Evolutionary conservation across 2,888 invertebrate genomes (phyloP).

Genomic region (Formica aserva): DNA sequence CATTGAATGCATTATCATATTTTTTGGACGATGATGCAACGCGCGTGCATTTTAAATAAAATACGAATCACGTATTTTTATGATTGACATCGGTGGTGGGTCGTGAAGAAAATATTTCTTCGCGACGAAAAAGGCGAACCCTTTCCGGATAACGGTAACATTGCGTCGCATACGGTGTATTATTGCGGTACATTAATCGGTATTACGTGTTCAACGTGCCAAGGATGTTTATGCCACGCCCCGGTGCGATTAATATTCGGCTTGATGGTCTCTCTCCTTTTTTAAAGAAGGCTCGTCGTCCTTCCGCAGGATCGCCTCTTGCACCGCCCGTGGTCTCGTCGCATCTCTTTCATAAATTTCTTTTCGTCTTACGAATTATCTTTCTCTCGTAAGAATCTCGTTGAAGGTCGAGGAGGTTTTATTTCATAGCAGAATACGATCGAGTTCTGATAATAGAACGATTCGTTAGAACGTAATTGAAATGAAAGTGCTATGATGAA

Average conservation of each 20-base stretch:
- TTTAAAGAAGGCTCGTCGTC: slow-evolving; percentile 64
- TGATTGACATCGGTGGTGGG: slow-evolving; percentile 16
- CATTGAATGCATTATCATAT: neutral
- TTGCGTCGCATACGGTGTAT: slow-evolving; percentile 66
- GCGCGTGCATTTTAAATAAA: neutral
- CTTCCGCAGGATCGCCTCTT: slow-evolving; percentile 54
- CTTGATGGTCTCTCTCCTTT: slow-evolving; percentile 49
- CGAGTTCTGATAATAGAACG: slow-evolving; percentile 5
- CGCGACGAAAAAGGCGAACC: slow-evolving; percentile 73
- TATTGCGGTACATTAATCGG: slow-evolving; percentile 63
- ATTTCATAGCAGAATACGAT: neutral
- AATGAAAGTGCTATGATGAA: neutral
- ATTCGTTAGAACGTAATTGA: neutral
- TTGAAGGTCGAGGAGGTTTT: slow-evolving; percentile 2
- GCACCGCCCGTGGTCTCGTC: neutral
- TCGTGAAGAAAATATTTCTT: slow-evolving; percentile 52
- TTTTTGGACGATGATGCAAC: neutral
- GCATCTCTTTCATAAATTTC: neutral
- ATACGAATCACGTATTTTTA: neutral
- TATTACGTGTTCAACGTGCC: slow-evolving; percentile 74
- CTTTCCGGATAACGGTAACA: slow-evolving; percentile 84
- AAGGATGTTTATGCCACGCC: slow-evolving; percentile 75
- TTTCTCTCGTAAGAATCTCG: slow-evolving; percentile 37
- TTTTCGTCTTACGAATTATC: neutral
- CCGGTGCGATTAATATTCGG: slow-evolving; percentile 72